Evolutionary conservation across 92 coral and sea anemone genomes (phyloP).

Genomic region (Virgularia gustaviana): DNA sequence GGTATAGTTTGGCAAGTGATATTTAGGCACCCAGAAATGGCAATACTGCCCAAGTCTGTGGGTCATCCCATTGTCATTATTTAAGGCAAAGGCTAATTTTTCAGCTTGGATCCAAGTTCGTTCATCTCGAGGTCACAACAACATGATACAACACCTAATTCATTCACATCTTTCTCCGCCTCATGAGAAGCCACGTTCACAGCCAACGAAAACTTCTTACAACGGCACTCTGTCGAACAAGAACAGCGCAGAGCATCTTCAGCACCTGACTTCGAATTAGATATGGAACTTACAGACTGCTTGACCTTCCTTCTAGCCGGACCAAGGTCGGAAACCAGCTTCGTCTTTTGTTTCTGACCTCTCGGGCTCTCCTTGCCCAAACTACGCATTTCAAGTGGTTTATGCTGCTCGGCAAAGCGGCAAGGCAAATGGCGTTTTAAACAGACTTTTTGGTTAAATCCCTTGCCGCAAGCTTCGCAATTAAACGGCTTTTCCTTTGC

Average conservation of each 20-base stretch:
- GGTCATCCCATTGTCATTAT: no score
- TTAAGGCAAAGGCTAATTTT: no score
- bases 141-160: constrained; percentile 3
- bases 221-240: constrained; percentile 4
- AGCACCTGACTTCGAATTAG: background rate
- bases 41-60: no score
- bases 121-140: constrained; percentile 6
- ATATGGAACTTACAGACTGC: background rate
- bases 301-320: background rate
- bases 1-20: no score
- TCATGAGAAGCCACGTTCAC: background rate
- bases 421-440: constrained; percentile 12
- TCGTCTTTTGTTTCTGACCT: background rate
- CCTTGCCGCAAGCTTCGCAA: constrained; percentile 20
- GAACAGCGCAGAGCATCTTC: constrained; percentile 1
- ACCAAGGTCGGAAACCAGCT: background rate
- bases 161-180: background rate
- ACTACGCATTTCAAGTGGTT: background rate
- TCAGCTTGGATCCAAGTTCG: no score
- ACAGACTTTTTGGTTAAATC: constrained; percentile 23
- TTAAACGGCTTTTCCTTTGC: constrained; percentile 11
- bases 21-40: no score
- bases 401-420: background rate
- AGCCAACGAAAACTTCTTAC: constrained; percentile 16
- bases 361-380: background rate